Evolutionary conservation across 2,113 vertebrate genomes (phyloP).

Genomic region (Glaucidium brasilianum): DNA sequence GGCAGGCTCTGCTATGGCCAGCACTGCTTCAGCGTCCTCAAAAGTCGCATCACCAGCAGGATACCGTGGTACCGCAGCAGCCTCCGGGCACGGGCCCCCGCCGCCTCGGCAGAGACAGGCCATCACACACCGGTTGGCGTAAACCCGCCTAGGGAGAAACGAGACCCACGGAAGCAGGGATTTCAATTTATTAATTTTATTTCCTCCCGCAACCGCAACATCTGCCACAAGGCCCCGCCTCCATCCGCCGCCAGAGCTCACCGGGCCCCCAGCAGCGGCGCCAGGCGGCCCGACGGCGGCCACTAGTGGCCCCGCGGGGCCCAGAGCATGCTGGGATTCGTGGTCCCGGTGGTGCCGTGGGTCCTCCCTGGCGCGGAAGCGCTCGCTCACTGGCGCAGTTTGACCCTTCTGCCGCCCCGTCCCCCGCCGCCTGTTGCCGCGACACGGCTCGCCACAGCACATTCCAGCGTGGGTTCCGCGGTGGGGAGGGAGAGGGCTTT

Average conservation of each 20-base stretch:
- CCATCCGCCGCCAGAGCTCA: too few relatives aligned
- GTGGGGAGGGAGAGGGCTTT: not conserved
- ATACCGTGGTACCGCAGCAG: not conserved
- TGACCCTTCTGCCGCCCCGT: not conserved
- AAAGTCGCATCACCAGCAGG: accelerated
- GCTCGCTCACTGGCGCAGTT: accelerated
- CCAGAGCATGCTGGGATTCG: not conserved
- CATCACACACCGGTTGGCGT: not conserved
- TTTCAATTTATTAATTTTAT: not conserved
- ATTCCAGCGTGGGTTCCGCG: not conserved
- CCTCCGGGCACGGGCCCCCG: too few relatives aligned
- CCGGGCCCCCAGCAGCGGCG: too few relatives aligned
- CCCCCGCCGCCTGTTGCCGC: not conserved
- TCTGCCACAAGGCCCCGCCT: accelerated
- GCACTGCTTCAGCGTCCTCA: not conserved
- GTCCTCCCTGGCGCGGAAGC: accelerated
- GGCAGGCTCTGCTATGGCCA: not conserved
- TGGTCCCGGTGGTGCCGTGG: accelerated
- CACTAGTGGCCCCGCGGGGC: accelerated
- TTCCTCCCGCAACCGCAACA: not conserved
- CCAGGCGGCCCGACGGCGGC: not conserved
- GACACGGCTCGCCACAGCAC: not conserved
- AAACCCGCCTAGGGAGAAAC: not conserved
- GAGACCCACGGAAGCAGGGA: accelerated
- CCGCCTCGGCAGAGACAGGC: too few relatives aligned